phyloP scores from a whole-genome alignment of 1,140 invertebrate species.

The Macrosteles quadrilineatus region DNA sequence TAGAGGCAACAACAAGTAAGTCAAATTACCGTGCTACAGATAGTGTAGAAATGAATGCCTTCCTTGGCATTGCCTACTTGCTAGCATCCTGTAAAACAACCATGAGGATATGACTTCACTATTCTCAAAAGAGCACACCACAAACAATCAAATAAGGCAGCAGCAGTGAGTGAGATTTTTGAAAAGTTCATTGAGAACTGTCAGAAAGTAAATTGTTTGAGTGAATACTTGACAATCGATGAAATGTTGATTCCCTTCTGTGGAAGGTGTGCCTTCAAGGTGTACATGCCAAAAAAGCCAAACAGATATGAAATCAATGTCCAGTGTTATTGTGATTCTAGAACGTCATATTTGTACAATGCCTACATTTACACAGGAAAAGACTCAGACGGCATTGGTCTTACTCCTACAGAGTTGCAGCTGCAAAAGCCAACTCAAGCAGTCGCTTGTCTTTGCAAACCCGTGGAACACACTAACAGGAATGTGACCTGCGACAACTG shows the following conservation, averaged over 20 bases:
- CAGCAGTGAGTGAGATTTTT: slow-evolving; percentile 38
- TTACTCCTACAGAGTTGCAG: slow-evolving; percentile 18
- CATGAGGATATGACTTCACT: slow-evolving; percentile 5
- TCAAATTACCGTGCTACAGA: background rate
- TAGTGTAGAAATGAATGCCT: slow-evolving; percentile 20
- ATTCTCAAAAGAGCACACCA: slow-evolving; percentile 9
- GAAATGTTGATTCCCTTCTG: slow-evolving; percentile 47
- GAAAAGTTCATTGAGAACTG: slow-evolving; percentile 45
- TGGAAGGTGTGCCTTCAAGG: slow-evolving; percentile 47
- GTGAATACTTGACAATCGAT: slow-evolving; percentile 39
- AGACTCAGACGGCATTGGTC: slow-evolving; percentile 5
- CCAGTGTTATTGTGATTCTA: slow-evolving; percentile 20
- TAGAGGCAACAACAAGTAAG: slow-evolving; percentile 5
- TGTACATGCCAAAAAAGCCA: slow-evolving; percentile 52
- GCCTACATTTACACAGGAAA: slow-evolving; percentile 32
- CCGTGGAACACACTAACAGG: slow-evolving; percentile 33
- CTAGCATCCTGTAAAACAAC: slow-evolving; percentile 1
- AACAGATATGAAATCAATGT: slow-evolving; percentile 48
- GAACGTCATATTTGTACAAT: slow-evolving; percentile 32
- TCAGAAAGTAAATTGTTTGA: slow-evolving; percentile 37
- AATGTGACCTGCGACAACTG: slow-evolving; percentile 40
- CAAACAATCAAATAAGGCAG: slow-evolving; percentile 30
- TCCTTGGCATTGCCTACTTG: background rate
- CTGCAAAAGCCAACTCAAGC: slow-evolving; percentile 36
- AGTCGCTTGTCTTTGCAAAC: slow-evolving; percentile 37